phyloP scores from a whole-genome alignment of 2,113 vertebrate species.

The Charina bottae region DNA sequence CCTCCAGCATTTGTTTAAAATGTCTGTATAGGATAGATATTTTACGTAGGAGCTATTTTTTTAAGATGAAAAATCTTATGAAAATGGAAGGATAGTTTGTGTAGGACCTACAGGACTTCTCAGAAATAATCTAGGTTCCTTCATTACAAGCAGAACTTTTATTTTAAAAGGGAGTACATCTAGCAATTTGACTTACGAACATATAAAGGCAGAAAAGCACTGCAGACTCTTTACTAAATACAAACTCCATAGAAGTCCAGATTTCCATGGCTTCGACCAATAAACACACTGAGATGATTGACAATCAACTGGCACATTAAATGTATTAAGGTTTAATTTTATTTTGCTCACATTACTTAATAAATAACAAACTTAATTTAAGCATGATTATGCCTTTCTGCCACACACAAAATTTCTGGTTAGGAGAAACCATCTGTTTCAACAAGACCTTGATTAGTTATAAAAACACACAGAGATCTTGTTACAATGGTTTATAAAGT shows the following conservation, averaged over 20 bases:
- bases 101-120: background rate
- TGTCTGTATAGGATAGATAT: background rate
- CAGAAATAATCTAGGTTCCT: background rate
- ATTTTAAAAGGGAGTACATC: too few species aligned
- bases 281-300: background rate
- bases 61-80: background rate
- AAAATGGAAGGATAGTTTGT: background rate
- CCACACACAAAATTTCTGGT: background rate
- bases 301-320: background rate
- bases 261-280: background rate
- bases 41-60: background rate
- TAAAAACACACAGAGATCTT: background rate
- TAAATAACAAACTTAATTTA: conserved; percentile 1
- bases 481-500: background rate
- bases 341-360: background rate
- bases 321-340: background rate
- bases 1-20: background rate
- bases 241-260: background rate
- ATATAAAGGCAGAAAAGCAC: background rate
- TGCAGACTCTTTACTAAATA: background rate
- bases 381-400: background rate
- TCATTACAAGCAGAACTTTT: background rate
- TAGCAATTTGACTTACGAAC: background rate
- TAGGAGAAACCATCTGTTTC: conserved; percentile 8
- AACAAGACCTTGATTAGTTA: conserved; percentile 10